A percentile compares a stretch with the other conserved stretches of the same genome.
These are phyloP conservation scores for Gonocerus acuteangulatus DNA, from an alignment of 2,888 invertebrate species.

Conservation along the genomic window DNA sequence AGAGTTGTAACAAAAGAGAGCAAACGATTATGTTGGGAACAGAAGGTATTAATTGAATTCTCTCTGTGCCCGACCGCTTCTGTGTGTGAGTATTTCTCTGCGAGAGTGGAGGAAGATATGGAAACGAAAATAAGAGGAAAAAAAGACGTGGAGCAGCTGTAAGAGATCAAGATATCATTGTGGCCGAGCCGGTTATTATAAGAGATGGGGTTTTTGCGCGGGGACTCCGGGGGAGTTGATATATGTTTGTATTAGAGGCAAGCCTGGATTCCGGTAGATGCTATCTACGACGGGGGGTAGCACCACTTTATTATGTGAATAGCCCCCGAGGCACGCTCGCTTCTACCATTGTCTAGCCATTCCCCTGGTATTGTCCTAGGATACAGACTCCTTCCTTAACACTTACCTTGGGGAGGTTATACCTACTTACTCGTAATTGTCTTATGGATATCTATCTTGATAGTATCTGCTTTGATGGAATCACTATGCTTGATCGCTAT, in stretches of 20 bases:
- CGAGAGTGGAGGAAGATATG: background rate
- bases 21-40: too few species aligned
- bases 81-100: too few species aligned
- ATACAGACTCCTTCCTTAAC: too few species aligned
- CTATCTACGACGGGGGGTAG: slow-evolving; percentile 6
- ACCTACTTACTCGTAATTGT: too few species aligned
- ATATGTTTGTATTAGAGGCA: slow-evolving; percentile 27
- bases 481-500: too few species aligned
- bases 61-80: too few species aligned
- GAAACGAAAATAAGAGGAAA: background rate
- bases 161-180: slow-evolving; percentile 27
- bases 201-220: slow-evolving; percentile 10
- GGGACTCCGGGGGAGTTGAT: slow-evolving; percentile 17
- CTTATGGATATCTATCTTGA: too few species aligned
- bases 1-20: too few species aligned
- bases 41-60: too few species aligned
- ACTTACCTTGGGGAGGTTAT: too few species aligned
- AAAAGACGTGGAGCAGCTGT: background rate
- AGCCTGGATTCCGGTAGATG: slow-evolving; percentile 24
- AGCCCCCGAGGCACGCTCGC: slow-evolving; percentile 2
- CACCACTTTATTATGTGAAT: slow-evolving; percentile 25
- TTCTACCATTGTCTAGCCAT: slow-evolving; percentile 17
- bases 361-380: slow-evolving; percentile 11
- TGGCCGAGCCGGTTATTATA: slow-evolving; percentile 9
- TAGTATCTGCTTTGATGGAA: too few species aligned